phyloP scores from a whole-genome alignment of 2,797 vertebrate species.

The Tadarida brasiliensis region DNA sequence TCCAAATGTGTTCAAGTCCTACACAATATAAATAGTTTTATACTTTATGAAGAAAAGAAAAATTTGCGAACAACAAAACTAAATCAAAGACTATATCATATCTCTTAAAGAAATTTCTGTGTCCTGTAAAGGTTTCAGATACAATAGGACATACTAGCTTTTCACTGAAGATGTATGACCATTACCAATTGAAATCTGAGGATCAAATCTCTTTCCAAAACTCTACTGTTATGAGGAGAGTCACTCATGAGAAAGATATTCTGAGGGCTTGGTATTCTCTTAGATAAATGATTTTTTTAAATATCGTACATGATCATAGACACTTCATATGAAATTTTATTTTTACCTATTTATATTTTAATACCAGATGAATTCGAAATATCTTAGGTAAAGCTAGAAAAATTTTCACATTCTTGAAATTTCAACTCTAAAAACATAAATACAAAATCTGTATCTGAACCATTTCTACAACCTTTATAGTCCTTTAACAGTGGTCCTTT shows the following conservation, averaged over 20 bases:
- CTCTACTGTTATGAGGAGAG: neutral
- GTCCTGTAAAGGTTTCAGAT: slow-evolving; percentile 51
- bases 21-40: slow-evolving; percentile 36
- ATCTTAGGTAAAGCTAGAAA: neutral
- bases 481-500: neutral
- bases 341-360: neutral
- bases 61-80: slow-evolving; percentile 20
- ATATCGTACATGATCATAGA: neutral
- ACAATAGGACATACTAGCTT: neutral
- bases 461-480: neutral
- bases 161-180: slow-evolving; percentile 4
- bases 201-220: neutral
- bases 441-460: neutral
- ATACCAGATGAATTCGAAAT: neutral
- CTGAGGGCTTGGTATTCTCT: neutral
- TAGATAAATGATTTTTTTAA: neutral
- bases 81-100: neutral
- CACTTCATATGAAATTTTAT: neutral
- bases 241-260: neutral
- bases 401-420: neutral
- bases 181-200: neutral
- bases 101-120: neutral
- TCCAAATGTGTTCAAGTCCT: neutral
- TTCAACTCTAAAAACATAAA: neutral
- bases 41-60: neutral